These are phyloP conservation scores for Acanthurus lineatus DNA, from an alignment of 2,797 vertebrate genomes.

Conservation along the genomic window DNA sequence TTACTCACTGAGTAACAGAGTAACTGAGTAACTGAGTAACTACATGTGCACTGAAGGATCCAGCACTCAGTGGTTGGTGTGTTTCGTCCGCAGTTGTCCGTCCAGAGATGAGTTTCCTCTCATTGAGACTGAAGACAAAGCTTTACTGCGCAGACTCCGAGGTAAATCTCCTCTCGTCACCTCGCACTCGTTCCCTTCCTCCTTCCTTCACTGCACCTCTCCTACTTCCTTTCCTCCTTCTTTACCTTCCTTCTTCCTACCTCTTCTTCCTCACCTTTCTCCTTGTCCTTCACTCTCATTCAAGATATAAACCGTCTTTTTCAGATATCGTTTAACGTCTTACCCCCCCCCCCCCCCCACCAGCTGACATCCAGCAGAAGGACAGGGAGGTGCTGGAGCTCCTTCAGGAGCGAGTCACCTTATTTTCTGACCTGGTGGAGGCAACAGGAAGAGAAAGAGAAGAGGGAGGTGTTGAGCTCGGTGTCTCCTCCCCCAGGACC, in stretches of 20 bases:
- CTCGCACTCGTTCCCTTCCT: background rate
- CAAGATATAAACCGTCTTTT: background rate
- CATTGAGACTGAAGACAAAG: conserved; percentile 94
- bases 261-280: no score
- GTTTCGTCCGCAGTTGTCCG: conserved; percentile 85
- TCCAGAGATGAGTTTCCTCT: conserved; percentile 92
- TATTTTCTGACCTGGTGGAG: conserved; percentile 90
- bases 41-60: background rate
- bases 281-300: no score
- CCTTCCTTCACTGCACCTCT: background rate
- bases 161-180: conserved; percentile 72
- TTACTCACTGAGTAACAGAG: no score
- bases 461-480: conserved; percentile 70
- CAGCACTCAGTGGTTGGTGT: background rate
- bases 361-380: conserved; percentile 92
- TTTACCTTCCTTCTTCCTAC: no score
- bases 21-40: no score
- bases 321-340: background rate
- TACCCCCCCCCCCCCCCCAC: no score
- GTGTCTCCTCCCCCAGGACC: conserved; percentile 44
- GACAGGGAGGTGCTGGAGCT: conserved; percentile 91
- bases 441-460: conserved; percentile 78
- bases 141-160: conserved; percentile 88
- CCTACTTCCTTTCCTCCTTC: no score
- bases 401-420: conserved; percentile 91